Percentiles rank a stretch among this genome's conserved stretches.
phyloP scores from a whole-genome alignment of 1,140 invertebrate genomes.

The Nilaparvata lugens region DNA sequence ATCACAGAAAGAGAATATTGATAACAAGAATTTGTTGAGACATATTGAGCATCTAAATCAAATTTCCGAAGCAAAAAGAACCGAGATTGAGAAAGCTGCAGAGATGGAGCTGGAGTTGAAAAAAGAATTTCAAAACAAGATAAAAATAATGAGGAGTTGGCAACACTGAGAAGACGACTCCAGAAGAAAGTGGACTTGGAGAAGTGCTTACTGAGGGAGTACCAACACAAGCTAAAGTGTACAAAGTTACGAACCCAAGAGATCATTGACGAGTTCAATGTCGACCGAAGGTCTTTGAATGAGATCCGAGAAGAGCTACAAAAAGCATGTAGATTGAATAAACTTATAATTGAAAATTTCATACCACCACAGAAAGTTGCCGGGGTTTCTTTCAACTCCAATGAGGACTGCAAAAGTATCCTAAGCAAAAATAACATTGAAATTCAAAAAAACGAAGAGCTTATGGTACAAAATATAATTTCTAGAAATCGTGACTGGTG shows the following conservation, averaged over 20 bases:
- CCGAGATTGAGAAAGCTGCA: constrained; percentile 63
- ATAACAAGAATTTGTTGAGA: constrained; percentile 34
- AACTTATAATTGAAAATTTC: constrained; percentile 93
- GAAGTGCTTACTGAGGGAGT: constrained; percentile 71
- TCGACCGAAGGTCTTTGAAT: constrained; percentile 69
- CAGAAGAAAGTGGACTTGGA: constrained; percentile 90
- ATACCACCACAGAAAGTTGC: constrained; percentile 83
- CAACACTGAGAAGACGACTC: constrained; percentile 73
- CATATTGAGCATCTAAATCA: constrained; percentile 32
- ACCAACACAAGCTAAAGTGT: constrained; percentile 51
- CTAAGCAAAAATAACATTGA: constrained; percentile 12
- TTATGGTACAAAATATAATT: neutral
- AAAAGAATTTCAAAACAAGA: constrained; percentile 80
- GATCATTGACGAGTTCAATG: constrained; percentile 69
- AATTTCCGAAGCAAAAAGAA: constrained; percentile 36
- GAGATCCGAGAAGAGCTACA: constrained; percentile 70
- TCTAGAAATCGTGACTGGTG: constrained; percentile 31
- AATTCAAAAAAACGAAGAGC: neutral
- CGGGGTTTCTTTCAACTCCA: constrained; percentile 62
- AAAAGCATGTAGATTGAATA: constrained; percentile 63
- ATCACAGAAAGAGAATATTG: constrained; percentile 39
- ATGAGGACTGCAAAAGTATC: constrained; percentile 84
- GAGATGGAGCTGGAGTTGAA: constrained; percentile 68
- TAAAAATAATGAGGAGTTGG: constrained; percentile 74
- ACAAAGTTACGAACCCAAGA: constrained; percentile 64